phyloP scores from a whole-genome alignment of 2,888 invertebrate genomes.

The Dicyrtoma fusca region DNA sequence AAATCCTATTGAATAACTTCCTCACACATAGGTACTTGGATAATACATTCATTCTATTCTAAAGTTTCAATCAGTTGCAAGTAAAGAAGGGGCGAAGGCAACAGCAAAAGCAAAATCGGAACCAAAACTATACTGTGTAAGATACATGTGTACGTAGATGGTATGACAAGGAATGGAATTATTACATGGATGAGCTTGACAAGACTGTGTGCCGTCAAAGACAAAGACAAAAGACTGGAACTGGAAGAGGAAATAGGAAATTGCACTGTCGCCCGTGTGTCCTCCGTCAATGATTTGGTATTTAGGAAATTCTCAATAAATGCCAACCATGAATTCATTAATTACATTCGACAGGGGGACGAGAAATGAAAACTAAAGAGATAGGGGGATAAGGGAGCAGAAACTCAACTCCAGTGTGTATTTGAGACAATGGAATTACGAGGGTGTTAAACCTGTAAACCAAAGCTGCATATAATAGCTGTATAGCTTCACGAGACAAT shows the following conservation, averaged over 20 bases:
- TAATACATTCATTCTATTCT: neutral
- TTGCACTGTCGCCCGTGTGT: too few species aligned
- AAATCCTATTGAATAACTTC: conserved; percentile 6
- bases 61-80: neutral
- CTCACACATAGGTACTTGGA: neutral
- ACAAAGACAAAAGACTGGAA: neutral
- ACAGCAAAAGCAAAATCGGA: neutral
- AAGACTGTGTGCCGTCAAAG: too few species aligned
- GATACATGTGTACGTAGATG: too few species aligned
- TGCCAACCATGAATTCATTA: conserved; percentile 36
- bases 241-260: neutral
- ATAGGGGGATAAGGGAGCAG: too few species aligned
- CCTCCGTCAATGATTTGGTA: too few species aligned
- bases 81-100: neutral
- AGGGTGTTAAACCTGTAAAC: conserved; percentile 5
- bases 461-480: too few species aligned
- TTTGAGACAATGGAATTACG: conserved; percentile 38
- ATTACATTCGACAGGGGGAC: conserved; percentile 35
- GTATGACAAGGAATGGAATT: too few species aligned
- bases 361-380: neutral
- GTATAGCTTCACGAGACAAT: too few species aligned
- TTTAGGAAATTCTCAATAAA: conserved; percentile 7
- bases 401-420: too few species aligned
- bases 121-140: too few species aligned
- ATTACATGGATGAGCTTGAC: too few species aligned